Base-by-base conservation (phyloP, 2,797 vertebrate genomes). In the Emys orbicularis region DNA sequence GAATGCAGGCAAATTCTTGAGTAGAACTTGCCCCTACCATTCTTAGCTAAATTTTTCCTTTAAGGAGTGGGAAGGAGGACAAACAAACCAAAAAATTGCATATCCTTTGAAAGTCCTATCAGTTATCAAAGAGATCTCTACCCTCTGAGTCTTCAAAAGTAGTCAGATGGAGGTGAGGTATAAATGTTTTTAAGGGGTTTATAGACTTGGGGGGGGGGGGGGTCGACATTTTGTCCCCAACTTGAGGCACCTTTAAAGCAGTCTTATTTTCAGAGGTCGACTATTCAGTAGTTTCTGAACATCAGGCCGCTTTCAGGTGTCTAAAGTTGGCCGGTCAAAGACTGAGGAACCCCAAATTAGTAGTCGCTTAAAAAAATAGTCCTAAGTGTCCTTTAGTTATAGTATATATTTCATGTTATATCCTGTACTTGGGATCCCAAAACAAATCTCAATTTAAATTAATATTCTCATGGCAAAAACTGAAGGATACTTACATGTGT, bases 381-480 rank as follows among this genome's bases (percentile, higher is more conserved):
- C 19, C 8, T 16, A 5, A 54, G 6, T 82, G 18, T 1, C 47
- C 6, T 5, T 53, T 72, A 27, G 1, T 84, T 87, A 52, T 86
- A 89, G 92, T 41, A 8, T 83, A 12, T 25, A 25, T 74, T 74
- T 74, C 3, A 3, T 50, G 31, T 83, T 83, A 90, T 10, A 2
- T 68, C 3, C 44, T 93, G 7, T 57, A 90, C 65, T 11, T 49
- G 1, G 9, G 18, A 53, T 84, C 87, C 86, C 18, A 5, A 91
- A 95, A 79, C 59, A n/a, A 89, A 61, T 6, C 2, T 90, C 90
- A 84, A 90, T 84, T 53, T 52, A 52, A 84, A 31, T 74, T 79
- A 37, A 23, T 5, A 76, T 86, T 92, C 68, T 80, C 15, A 68
- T 47, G 31, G 74, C 31, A 96, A 85, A 96, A 90, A 82, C 53